Evolutionary conservation across 2,113 vertebrate genomes (phyloP).

Genomic region (Lamprologus sp.): DNA sequence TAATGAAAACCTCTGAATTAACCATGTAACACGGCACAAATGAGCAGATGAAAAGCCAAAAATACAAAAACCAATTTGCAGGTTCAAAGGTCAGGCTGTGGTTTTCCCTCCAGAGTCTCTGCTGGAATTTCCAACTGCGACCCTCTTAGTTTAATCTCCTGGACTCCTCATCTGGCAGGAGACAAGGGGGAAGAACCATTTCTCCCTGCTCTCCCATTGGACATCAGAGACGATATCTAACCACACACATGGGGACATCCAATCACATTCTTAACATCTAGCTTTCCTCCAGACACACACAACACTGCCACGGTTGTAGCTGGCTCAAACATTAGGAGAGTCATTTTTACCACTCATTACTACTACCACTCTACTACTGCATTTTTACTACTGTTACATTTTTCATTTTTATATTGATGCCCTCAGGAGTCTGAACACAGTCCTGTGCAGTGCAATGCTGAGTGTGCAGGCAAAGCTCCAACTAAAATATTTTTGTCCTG

Average conservation of each 20-base stretch:
- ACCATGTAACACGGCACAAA: background rate
- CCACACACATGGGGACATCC: background rate
- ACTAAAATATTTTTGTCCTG: background rate
- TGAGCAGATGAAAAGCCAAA: background rate
- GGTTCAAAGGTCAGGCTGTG: background rate
- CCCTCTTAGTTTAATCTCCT: background rate
- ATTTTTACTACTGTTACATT: background rate
- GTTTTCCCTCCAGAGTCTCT: background rate
- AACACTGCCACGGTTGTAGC: background rate
- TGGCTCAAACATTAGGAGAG: background rate
- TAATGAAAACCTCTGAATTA: background rate
- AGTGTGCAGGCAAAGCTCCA: background rate
- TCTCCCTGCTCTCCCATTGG: background rate
- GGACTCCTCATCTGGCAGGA: background rate
- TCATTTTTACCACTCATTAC: background rate
- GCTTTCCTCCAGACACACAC: background rate
- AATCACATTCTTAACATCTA: background rate
- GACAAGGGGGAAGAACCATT: background rate
- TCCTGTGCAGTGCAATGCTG: background rate
- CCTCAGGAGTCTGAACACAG: background rate
- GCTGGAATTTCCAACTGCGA: background rate
- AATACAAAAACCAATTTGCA: background rate
- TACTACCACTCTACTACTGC: background rate
- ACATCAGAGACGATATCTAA: background rate
- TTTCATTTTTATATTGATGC: background rate